Evolutionary conservation across 2,797 vertebrate species (phyloP).

Genomic region (Hybognathus amarus): DNA sequence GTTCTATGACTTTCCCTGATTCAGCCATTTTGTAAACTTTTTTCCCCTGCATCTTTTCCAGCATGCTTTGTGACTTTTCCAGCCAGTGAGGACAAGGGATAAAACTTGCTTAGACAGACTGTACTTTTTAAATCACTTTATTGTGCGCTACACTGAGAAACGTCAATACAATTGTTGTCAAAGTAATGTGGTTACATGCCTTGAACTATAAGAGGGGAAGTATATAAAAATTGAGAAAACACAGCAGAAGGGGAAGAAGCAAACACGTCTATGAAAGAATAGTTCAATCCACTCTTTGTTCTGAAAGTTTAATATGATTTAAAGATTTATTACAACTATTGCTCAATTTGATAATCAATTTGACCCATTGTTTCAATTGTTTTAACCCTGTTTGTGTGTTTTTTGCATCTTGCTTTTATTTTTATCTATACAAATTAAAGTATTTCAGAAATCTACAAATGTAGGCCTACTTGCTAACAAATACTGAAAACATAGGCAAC

Average conservation of each 20-base stretch:
- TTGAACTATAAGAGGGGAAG: conserved; percentile 45
- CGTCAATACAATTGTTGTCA: conserved; percentile 79
- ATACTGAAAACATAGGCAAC: background rate
- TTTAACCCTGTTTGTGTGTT: background rate
- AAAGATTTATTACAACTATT: background rate
- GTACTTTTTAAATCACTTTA: conserved; percentile 82
- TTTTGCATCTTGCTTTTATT: background rate
- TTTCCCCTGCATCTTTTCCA: conserved; percentile 62
- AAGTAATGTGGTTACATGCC: conserved; percentile 74
- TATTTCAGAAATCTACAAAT: background rate
- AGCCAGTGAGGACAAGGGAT: conserved; percentile 66
- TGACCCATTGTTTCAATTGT: background rate
- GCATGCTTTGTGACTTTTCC: conserved; percentile 72
- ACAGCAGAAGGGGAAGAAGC: conserved; percentile 13
- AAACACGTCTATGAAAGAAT: conserved; percentile 7
- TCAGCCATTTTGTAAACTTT: conserved; percentile 71
- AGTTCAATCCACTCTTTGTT: background rate
- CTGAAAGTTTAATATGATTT: background rate
- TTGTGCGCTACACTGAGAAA: conserved; percentile 67
- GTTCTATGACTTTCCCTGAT: conserved; percentile 63
- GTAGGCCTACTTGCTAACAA: background rate
- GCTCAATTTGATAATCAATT: background rate
- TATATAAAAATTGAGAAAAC: conserved; percentile 16
- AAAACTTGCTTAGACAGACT: conserved; percentile 78
- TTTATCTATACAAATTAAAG: background rate